Base-by-base conservation (phyloP, 2,797 vertebrate species). In the Lepus townsendii region DNA sequence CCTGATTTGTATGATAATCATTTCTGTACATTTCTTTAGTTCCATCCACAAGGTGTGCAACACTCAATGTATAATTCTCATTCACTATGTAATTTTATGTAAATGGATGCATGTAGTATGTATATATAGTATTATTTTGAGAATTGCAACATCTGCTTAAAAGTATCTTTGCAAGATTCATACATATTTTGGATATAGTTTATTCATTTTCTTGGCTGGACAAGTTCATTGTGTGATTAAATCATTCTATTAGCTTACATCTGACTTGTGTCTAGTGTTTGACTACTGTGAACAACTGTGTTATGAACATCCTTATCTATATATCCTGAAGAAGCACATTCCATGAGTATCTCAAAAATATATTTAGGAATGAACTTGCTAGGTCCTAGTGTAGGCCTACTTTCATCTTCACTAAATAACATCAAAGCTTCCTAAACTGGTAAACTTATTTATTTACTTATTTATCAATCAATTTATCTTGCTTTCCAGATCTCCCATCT, bases 401-500 rank as follows among this genome's bases (percentile, higher is more conserved):
- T 17, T 73, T 92, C 35, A 82, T 24, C 57, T 88, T 54, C 32
- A 24, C n/a, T 82, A 57, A 19, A 26, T 32, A 73, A 83, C 20
- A 19, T 10, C 26, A 86, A 60, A 7, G 8, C 12, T 82, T 82
- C 80, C 22, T n/a, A 19, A 84, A 32, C 60, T 82, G 30, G 27
- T 32, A 82, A 57, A 65, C 32, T 20, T 35, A 19, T 75, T 82
- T 60, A 30, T 47, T 47, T 47, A 47, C 42, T 47, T 47, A 47
- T 47, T 47, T 47, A 47, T 47, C 42, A 42, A 42, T 42, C 42
- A 47, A 90, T 54, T 90, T 30, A 19, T 47, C n/a, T 65, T 84
- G 12, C 5, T 93, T 93, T 83, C 32, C 69, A 73, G 50, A 82
- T 11, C n/a, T 87, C 17, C 82, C 60, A 50, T n/a, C 84, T 94